These are phyloP conservation scores for Dipodomys stephensi DNA, from an alignment of 2,113 vertebrate species.

Conservation along the genomic window DNA sequence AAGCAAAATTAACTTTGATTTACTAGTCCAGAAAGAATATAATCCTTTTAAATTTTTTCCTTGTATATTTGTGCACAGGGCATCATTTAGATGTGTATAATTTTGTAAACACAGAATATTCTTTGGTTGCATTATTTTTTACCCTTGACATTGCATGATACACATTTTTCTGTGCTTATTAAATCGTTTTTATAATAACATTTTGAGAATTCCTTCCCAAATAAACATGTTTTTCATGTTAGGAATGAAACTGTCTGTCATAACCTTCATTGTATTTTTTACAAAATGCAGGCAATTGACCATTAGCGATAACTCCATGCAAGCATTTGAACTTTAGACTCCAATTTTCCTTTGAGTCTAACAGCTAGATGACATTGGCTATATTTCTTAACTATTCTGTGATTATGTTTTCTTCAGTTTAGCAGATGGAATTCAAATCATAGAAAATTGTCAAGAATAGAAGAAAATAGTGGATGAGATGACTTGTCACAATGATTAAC, in stretches of 20 bases:
- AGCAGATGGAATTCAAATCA: not conserved
- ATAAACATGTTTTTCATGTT: not conserved
- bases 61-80: not conserved
- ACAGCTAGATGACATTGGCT: not conserved
- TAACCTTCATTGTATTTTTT: not conserved
- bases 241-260: not conserved
- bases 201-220: constrained; percentile 46
- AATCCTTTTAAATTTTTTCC: constrained; percentile 34
- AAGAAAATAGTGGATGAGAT: not conserved
- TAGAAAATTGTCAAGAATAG: not conserved
- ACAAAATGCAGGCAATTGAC: not conserved
- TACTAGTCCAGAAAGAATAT: not conserved
- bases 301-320: not conserved
- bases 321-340: not conserved
- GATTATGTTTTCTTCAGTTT: not conserved
- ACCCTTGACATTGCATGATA: constrained; percentile 4
- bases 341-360: not conserved
- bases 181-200: not conserved
- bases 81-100: not conserved
- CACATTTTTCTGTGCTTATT: constrained; percentile 24
- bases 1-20: constrained; percentile 2
- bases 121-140: constrained; percentile 18
- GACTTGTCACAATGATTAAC: not conserved
- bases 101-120: not conserved
- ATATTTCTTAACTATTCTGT: not conserved